Conservation (phyloP, 2,797 vertebrate species). For the Hybognathus amarus region DNA sequence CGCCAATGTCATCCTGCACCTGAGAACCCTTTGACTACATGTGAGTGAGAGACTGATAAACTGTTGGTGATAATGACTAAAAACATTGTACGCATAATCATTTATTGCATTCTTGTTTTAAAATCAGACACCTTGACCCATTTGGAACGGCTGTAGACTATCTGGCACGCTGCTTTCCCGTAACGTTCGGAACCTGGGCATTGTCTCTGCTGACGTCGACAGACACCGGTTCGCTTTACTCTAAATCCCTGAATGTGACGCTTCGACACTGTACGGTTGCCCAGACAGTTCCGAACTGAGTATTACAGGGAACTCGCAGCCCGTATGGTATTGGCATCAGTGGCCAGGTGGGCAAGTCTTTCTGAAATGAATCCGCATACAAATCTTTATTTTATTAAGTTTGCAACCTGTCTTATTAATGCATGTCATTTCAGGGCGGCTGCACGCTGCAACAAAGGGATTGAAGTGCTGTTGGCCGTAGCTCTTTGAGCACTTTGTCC, state of each 20-base stretch:
- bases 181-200: slow-evolving; percentile 92
- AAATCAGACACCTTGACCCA: slow-evolving; percentile 90
- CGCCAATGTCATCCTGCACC: slow-evolving; percentile 97
- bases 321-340: slow-evolving; percentile 86
- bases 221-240: slow-evolving; percentile 91
- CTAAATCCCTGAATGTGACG: slow-evolving; percentile 91
- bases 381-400: background rate
- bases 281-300: slow-evolving; percentile 90
- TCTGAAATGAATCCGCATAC: background rate
- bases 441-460: slow-evolving; percentile 96
- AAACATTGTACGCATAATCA: background rate
- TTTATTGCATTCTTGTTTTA: background rate
- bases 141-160: slow-evolving; percentile 94
- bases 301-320: slow-evolving; percentile 95
- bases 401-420: background rate
- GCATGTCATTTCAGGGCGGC: slow-evolving; percentile 81
- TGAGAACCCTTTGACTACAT: slow-evolving; percentile 95
- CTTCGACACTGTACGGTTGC: slow-evolving; percentile 90
- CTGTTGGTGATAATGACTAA: no score
- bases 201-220: slow-evolving; percentile 94
- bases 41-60: slow-evolving; percentile 66
- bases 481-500: slow-evolving; percentile 93
- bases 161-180: slow-evolving; percentile 94
- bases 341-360: slow-evolving; percentile 76
- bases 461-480: slow-evolving; percentile 92